Evolutionary conservation across 2,888 invertebrate species (phyloP).

Genomic region (Andrena camellia): DNA sequence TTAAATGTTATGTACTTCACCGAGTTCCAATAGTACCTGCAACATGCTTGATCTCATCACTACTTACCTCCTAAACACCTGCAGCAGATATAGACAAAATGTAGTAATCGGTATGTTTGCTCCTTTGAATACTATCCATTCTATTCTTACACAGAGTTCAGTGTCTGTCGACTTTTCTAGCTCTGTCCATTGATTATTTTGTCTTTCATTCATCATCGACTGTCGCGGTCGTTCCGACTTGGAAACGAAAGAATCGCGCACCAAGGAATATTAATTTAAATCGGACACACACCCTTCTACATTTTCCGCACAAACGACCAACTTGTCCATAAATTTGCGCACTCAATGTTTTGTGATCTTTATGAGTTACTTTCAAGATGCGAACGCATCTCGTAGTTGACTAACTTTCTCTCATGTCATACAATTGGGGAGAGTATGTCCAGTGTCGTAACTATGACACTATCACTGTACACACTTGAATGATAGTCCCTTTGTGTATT

Average conservation of each 20-base stretch:
- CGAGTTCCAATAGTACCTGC: neutral
- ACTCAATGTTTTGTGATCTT: slow-evolving; percentile 6
- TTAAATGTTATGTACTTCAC: neutral
- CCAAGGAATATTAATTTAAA: slow-evolving; percentile 3
- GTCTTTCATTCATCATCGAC: neutral
- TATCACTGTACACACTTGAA: neutral
- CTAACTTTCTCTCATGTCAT: neutral
- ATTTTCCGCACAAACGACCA: neutral
- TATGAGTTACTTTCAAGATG: neutral
- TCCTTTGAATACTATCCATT: neutral
- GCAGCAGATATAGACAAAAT: neutral
- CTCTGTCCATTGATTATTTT: neutral
- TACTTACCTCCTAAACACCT: neutral
- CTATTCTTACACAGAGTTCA: neutral
- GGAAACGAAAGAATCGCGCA: neutral
- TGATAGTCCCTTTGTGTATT: neutral
- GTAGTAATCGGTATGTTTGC: neutral
- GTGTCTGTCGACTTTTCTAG: neutral
- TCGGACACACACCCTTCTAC: neutral
- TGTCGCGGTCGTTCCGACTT: neutral
- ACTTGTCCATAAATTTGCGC: neutral
- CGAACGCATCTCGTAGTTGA: neutral
- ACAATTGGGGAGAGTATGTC: no score
- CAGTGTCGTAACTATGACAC: neutral
- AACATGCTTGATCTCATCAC: neutral